Base-by-base conservation (phyloP, 2,888 invertebrate genomes). In the Nomada fucata region DNA sequence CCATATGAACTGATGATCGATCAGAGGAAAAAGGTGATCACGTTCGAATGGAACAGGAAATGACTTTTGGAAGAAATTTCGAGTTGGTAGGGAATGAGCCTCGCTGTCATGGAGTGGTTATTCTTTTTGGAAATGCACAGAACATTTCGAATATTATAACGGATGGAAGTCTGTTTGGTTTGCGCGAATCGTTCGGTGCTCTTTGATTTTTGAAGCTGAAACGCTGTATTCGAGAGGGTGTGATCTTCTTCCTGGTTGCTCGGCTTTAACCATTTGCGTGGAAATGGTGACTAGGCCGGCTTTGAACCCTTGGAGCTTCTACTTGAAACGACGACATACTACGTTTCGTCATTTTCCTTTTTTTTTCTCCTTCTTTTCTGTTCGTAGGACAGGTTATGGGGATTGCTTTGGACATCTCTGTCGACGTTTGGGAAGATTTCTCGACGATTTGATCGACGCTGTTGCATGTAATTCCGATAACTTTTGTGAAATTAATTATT, bases 251-350 rank as follows among this genome's bases (percentile, higher is more conserved):
- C 65, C 79, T 70, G 70, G 50, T 15, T 47, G 64, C 23, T 79
- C 79, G 20, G 65, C 79, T 79, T 79, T 79, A 79, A 79, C 71
- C 71, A 71, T 71, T 79, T 71, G 79, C 78, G 53, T 65, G 79
- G 70, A 79, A 78, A 78, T 53, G 70, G 68, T 69, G 77, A 68
- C 78, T 79, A 55, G 61, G 57, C 36, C 78, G 23, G 64, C 57
- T 65, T 60, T 59, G 47, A 50, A 29, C 53, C 23, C 60, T 70
- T 9, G 50, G 53, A 67, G 71, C 55, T 79, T 71, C 79, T 29
- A 52, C 79, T 79, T 78, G 63, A 79, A 79, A 26, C 69, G 59
- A 15, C 44, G 61, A 77, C 68, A 57, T 23, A 55, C 47, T 23
- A 7, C 26, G 63, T 55, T 55, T 68, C 44, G 50, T 59, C 57